Evolutionary conservation across 2,797 vertebrate species (phyloP), one percentile per base, ranked within the genome.

Genomic region (Catostomus latipinnis): DNA sequence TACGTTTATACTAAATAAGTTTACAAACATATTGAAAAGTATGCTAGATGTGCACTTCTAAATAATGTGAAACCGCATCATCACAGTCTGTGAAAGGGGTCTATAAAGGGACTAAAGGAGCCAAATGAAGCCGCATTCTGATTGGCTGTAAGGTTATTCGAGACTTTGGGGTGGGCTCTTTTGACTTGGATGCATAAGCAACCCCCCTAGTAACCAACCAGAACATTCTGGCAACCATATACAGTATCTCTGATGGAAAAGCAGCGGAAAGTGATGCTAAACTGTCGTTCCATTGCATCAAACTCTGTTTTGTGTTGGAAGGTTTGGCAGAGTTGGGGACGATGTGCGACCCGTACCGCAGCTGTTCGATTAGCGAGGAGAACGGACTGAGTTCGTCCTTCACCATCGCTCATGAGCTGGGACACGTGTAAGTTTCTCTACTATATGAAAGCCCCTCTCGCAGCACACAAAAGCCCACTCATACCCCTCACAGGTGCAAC

Each of bases 311-410:
- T 53, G 22, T n/a, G 2, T 16, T 22, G 78, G 12, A 86, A 99
- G 98, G 98, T 49, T 94, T 99, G 61, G 97, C 98, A 1, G 97
- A 99, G 89, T 90, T 99, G 82, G 98, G 98, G 69, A 98, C 98
- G 72, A 95, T 99, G 95, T 99, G 98, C 6, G 97, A 99, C 84
- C 95, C 93, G 4, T 91, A 93, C 68, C 94, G 97, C 81, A 99
- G 98, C 91, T 99, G 98, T 90, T 99, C 97, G 84, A 95, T 99
- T 91, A 98, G 97, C 4, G 98, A 99, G 88, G 98, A 99, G 91
- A 99, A 99, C 62, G 98, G 98, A 86, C 93, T 99, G 83, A 98
- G 96, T 78, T 95, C 97, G 49, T 96, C 97, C 86, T 99, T 99
- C 88, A 99, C 98, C 87, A 96, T 99, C 77, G 96, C 97, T 16